Evolutionary conservation across 2,113 vertebrate genomes (phyloP), one percentile per base, ranked within the genome.

Genomic region (Guaruba guarouba): DNA sequence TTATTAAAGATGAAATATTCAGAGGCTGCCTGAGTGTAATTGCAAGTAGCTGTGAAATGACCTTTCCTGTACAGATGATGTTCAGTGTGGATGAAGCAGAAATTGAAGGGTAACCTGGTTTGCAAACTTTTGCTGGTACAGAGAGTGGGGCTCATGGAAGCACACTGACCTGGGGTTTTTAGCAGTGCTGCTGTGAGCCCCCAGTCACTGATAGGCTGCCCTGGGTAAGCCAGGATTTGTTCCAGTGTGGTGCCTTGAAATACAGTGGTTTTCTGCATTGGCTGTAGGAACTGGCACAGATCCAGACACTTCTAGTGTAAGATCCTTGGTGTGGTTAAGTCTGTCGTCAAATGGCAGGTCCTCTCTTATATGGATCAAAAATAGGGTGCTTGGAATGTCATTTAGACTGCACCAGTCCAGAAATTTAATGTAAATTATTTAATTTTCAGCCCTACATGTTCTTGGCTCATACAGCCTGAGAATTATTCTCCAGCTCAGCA

Each of bases 1-100:
- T 62, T 69, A 51, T 66, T 94, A 70, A 70, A 91, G 79, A 67
- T 90, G 87, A 86, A 83, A 63, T 93, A 86, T 89, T 94, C 69
- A 90, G 64, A 73, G 46, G 25, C 74, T 93, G 66, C 63, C 74
- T 78, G 78, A 81, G 77, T 82, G 70, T 67, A 95, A 33, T 48
- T 81, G 77, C 78, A 86, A 63, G 54, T 55, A 76, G 49, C 82
- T 92, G 54, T 83, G 80, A 81, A 93, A 87, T 79, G 54, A 74
- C 90, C 88, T 94, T 95, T 94, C 64, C 43, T 6, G 3, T 44
- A 33, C 35, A 62, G 55, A 57, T 35, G 89, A 17, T 39, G 7
- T 33, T 92, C 6, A 0, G 23, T 18, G 16, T 71, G 55, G 71
- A 27, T 43, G 75, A 71, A 62, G 27, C 9, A 29, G 41, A 61